Base-by-base conservation (phyloP, 2,888 invertebrate genomes). In the Drosophila cognata region DNA sequence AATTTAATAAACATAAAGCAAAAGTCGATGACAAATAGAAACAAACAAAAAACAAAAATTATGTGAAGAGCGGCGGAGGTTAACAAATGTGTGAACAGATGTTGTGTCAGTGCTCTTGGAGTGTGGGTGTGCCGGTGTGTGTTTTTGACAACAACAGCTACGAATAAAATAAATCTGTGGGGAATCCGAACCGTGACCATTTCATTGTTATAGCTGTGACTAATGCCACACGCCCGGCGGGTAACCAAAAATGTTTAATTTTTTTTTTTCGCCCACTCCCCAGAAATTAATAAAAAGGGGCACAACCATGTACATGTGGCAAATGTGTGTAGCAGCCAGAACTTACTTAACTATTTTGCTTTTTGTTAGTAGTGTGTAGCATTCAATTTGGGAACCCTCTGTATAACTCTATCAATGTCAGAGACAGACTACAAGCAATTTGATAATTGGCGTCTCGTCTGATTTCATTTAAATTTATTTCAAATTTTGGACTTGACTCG, bases 121-220 rank as follows among this genome's bases (percentile, higher is more conserved):
- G 25, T 71, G 21, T 4, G 18, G 29, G 29, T 36, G 53, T 64
- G 53, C 29, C 28, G 21, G 36, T 51, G 38, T 51, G 50, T 51
- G 33, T 75, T 50, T 60, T 57, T 75, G 76, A 58, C 64, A 60
- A 60, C 59, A 71, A 68, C 43, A 53, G 36, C 66, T n/a, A 57
- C 25, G n/a, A 60, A 43, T 74, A 41, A 71, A 55, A 52, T 41
- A 61, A 41, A 58, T 69, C 81, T 55, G 58, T 70, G 51, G 64
- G 64, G 81, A 69, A 61, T 60, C 76, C 63, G 62, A 69, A 53
- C 80, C 70, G 51, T 75, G 70, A 58, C 59, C 63, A 62, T 61
- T 80, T 64, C 70, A 80, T 75, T 80, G 77, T 69, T 68, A 50
- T 63, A 28, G 52, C 76, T 56, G 41, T 74, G 79, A 74, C 56